Base-by-base conservation (phyloP, 2,888 invertebrate species). In the Amphipyra tragopoginis region DNA sequence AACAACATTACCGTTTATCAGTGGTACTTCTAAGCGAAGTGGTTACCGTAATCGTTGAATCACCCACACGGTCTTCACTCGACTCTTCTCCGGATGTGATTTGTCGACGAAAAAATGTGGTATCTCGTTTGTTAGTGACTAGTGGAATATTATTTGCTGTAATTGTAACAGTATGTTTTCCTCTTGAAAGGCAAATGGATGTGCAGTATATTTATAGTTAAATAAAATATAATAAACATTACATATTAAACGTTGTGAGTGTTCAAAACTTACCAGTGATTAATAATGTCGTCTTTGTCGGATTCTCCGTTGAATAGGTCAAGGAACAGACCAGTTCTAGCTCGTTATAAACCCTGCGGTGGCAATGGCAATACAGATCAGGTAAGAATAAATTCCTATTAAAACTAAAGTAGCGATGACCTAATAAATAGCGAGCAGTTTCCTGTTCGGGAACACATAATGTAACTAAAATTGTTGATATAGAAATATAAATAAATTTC, bases 21-120 rank as follows among this genome's bases (percentile, higher is more conserved):
- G 86, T 86, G 77, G 76, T 80, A 76, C 83, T 76, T 83, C 83
- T 83, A 86, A 83, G 80, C 80, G 77, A 80, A 82, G 82, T 86
- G 83, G 80, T 85, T 72, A 76, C 83, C 79, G 90, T 90, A 90
- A 90, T 90, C 89, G 83, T 88, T 92, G 92, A 93, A 88, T 93
- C 93, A 93, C 86, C 80, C 87, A 86, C 81, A 74, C 85, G 82
- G 77, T 86, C 87, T 86, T 83, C 85, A 82, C 83, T 84, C 80
- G 79, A 68, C 84, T 88, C 87, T 86, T 83, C 90, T 92, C 92
- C 94, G 94, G 94, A 94, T 94, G 92, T 93, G 94, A 93, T 93
- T 93, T 93, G 93, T 92, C 92, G 92, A 91, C 89, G 88, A 88
- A 92, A 93, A 91, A 91, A 91, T 92, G 93, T 92, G 89, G 90